A percentile compares a stretch with the other conserved stretches of the same genome.
Evolutionary conservation across 2,113 vertebrate species (phyloP).

Genomic region (Nanorana parkeri): DNA sequence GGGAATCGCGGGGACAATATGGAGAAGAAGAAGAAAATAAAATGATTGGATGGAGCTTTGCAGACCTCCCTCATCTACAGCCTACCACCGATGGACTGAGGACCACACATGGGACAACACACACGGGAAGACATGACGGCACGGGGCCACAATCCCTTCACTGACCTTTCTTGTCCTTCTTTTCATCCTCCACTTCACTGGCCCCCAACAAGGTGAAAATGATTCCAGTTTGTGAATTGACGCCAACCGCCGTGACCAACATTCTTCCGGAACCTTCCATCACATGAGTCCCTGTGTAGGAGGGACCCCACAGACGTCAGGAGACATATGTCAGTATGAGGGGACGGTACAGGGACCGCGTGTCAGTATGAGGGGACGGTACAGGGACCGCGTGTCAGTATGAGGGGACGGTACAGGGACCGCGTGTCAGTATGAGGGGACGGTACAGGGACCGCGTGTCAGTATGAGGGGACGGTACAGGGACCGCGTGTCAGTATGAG

Average conservation of each 20-base stretch:
- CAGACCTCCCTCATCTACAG: neutral
- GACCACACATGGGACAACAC: no score
- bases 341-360: no score
- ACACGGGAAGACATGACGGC: no score
- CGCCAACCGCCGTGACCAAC: constrained; percentile 93
- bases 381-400: no score
- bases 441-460: no score
- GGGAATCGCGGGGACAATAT: neutral
- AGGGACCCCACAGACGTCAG: neutral
- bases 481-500: no score
- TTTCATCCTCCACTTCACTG: constrained; percentile 91
- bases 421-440: no score
- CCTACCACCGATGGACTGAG: neutral
- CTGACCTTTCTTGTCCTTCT: constrained; percentile 98
- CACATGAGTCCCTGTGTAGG: constrained; percentile 88
- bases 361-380: no score
- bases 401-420: no score
- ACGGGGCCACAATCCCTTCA: neutral
- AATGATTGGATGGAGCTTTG: neutral
- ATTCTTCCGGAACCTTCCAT: constrained; percentile 98
- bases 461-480: no score
- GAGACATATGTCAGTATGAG: neutral
- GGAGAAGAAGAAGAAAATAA: neutral
- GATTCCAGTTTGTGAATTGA: constrained; percentile 98
- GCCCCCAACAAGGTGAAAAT: constrained; percentile 96